Base-by-base conservation (phyloP, 2,888 invertebrate species). In the Anagyrus pseudococci region DNA sequence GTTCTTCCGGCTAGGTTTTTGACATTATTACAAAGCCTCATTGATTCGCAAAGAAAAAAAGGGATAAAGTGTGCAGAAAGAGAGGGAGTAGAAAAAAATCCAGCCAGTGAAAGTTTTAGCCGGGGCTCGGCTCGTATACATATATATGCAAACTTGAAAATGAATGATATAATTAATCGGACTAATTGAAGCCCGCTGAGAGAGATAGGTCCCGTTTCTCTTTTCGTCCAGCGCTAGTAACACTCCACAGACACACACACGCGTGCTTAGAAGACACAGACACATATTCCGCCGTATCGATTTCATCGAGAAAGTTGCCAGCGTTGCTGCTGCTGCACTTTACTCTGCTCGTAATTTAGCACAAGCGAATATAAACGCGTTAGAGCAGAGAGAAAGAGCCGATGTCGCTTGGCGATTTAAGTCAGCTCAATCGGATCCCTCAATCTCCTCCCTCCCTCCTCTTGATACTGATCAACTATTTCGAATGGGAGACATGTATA, bases 291-390 rank as follows among this genome's bases (percentile, higher is more conserved):
- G 53, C 50, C 68, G 57, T 70, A 70, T 71, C 68, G 66, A 67
- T 70, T 72, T 70, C 71, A 69, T 72, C 69, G 70, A 69, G 71
- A 72, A 72, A 72, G 72, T 72, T 66, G 48, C 48, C 33, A 8
- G 57, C 58, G 20, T n/a, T n/a, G n/a, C 47, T 33, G 43, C 26
- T 50, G 44, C 19, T 48, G 53, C 49, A 50, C 13, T 46, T 57
- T 29, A 53, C 17, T 40, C 47, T 57, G 66, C 49, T 59, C 58
- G 59, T 68, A 64, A 69, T 67, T 66, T 64, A 56, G 54, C 56
- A 68, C 66, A 68, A 64, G 52, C 61, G 47, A 64, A 44, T 53
- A 61, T 46, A 46, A 22, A 43, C 56, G 19, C 15, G 33, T 29
- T 13, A 13, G 19, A 8, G n/a, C n/a, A n/a, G n/a, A n/a, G n/a